Evolutionary conservation across 2,113 vertebrate species (phyloP).

Genomic region (Capricornis sumatraensis): DNA sequence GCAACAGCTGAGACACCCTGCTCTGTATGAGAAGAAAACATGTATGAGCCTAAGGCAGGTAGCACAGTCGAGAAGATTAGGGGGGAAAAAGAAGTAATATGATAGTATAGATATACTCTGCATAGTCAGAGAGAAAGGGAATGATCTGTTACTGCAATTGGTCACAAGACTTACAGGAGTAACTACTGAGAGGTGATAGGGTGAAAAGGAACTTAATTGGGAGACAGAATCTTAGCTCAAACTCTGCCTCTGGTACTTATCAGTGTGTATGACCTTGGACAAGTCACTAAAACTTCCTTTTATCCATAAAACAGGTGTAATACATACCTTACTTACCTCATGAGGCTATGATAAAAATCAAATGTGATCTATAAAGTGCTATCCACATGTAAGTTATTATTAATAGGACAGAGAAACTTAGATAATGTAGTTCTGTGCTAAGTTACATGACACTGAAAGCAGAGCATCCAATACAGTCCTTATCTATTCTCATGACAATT

Average conservation of each 20-base stretch:
- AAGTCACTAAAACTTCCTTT: not conserved
- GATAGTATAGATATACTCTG: not conserved
- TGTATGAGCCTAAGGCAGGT: not conserved
- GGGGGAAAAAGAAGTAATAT: not conserved
- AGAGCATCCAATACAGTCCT: not conserved
- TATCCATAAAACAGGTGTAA: not conserved
- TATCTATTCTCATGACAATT: not conserved
- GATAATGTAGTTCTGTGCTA: conserved; percentile 14
- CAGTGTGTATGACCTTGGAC: not conserved
- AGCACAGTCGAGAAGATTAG: not conserved
- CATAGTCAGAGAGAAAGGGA: not conserved
- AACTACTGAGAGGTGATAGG: not conserved
- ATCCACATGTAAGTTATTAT: not conserved
- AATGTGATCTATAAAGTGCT: not conserved
- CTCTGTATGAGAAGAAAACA: not conserved
- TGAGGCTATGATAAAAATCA: conserved; percentile 5
- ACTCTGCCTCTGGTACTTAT: not conserved
- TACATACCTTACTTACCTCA: not conserved
- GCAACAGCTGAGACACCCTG: conserved; percentile 11
- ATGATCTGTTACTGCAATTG: not conserved
- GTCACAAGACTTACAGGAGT: not conserved
- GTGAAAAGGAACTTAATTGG: not conserved
- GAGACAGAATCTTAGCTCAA: not conserved
- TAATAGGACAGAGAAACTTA: not conserved
- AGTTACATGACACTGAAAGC: not conserved